These are phyloP conservation scores for Hirtodrosophila confusa DNA, from an alignment of 2,888 invertebrate genomes.

Conservation along the genomic window DNA sequence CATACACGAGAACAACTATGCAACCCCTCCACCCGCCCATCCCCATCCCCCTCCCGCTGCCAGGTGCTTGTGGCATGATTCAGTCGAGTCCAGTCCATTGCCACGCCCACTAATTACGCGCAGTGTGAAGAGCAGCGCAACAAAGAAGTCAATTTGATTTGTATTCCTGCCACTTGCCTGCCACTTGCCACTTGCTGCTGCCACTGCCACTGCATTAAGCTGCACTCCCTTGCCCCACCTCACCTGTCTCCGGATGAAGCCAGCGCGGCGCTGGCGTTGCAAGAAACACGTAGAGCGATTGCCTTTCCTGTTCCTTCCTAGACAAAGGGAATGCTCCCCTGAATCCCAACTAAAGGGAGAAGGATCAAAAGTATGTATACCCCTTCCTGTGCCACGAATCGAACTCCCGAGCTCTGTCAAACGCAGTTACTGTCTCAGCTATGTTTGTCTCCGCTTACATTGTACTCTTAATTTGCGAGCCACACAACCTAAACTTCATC, in stretches of 20 bases:
- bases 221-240: conserved; percentile 3
- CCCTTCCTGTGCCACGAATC: background rate
- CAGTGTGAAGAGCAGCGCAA: conserved; percentile 10
- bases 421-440: too few species aligned
- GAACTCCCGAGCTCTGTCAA: background rate
- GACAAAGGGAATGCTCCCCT: conserved; percentile 2
- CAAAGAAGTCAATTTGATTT: conserved; percentile 68
- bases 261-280: too few species aligned
- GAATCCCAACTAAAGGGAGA: conserved; percentile 5
- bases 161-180: conserved; percentile 67
- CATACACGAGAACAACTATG: conserved; percentile 35
- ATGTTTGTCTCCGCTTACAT: too few species aligned
- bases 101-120: conserved; percentile 43
- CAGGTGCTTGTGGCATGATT: conserved; percentile 20
- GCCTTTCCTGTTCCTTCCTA: background rate
- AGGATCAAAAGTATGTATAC: background rate
- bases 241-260: background rate
- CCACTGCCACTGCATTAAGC: conserved; percentile 19
- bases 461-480: background rate
- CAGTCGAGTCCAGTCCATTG: conserved; percentile 24
- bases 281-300: background rate
- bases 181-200: conserved; percentile 15
- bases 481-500: too few species aligned
- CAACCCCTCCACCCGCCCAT: too few species aligned
- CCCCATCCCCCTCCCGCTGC: background rate